A percentile compares a stretch with the other conserved stretches of the same genome.
These are phyloP conservation scores for Sarcophaga caerulescens DNA, from an alignment of 2,888 invertebrate genomes.

Conservation along the genomic window DNA sequence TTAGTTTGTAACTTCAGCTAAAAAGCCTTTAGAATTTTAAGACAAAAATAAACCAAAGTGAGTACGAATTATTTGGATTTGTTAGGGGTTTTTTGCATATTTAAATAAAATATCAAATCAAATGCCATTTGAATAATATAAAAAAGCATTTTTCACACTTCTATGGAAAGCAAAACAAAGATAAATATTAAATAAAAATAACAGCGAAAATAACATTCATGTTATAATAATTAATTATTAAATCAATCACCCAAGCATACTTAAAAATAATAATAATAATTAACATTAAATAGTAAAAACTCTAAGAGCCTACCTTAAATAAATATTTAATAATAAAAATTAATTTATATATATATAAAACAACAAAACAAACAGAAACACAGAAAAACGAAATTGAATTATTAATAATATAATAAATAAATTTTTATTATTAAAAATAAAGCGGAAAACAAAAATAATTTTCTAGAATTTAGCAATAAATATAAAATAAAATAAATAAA, in stretches of 20 bases:
- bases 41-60: slow-evolving; percentile 27
- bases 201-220: slow-evolving; percentile 60
- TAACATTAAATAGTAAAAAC: slow-evolving; percentile 56
- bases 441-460: slow-evolving; percentile 50
- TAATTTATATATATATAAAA: slow-evolving; percentile 59
- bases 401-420: slow-evolving; percentile 49
- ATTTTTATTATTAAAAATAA: slow-evolving; percentile 63
- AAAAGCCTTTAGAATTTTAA: slow-evolving; percentile 33
- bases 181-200: not conserved
- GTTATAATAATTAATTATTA: slow-evolving; percentile 46
- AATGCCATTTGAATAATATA: slow-evolving; percentile 22
- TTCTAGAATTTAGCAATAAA: slow-evolving; percentile 63
- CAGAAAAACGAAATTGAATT: slow-evolving; percentile 60
- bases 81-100: slow-evolving; percentile 36
- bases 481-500: slow-evolving; percentile 38
- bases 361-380: slow-evolving; percentile 54
- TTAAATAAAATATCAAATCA: slow-evolving; percentile 38
- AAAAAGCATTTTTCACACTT: slow-evolving; percentile 52
- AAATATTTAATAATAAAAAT: slow-evolving; percentile 52
- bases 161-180: slow-evolving; percentile 14
- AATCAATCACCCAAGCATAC: slow-evolving; percentile 63
- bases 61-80: slow-evolving; percentile 33
- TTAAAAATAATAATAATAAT: slow-evolving; percentile 43
- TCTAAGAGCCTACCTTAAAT: slow-evolving; percentile 60
- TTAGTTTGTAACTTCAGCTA: slow-evolving; percentile 36